These are phyloP conservation scores for Bothrops alternatus DNA, from an alignment of 2,797 vertebrate genomes.

Conservation along the genomic window DNA sequence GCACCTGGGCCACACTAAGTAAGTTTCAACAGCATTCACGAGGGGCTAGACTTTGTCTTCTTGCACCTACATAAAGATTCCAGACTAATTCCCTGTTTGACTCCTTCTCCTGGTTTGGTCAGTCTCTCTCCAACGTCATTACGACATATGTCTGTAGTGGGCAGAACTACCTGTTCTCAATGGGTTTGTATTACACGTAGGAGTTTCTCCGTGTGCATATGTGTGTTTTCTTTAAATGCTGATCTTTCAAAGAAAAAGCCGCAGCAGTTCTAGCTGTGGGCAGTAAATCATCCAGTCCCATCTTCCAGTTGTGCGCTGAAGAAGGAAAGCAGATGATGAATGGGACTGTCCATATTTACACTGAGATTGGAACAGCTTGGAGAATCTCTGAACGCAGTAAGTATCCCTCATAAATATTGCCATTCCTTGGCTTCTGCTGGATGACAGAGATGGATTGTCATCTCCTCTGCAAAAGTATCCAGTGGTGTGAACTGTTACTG, in stretches of 20 bases:
- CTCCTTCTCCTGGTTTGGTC: neutral
- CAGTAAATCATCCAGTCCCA: slow-evolving; percentile 72
- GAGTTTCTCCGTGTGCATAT: neutral
- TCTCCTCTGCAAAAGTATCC: slow-evolving; percentile 54
- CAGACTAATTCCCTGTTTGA: neutral
- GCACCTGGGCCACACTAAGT: neutral
- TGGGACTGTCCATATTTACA: slow-evolving; percentile 72
- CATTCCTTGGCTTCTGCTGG: neutral
- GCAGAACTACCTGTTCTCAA: neutral
- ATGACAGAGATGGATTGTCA: slow-evolving; percentile 72
- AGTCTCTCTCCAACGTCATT: neutral
- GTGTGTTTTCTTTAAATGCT: slow-evolving; percentile 51
- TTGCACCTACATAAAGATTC: neutral
- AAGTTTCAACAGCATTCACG: neutral
- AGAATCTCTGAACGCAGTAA: slow-evolving; percentile 59
- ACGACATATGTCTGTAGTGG: neutral
- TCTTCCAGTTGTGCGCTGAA: slow-evolving; percentile 52
- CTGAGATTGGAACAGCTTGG: slow-evolving; percentile 68
- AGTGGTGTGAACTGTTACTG: slow-evolving; percentile 40
- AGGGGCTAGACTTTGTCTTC: neutral
- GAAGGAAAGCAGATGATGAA: slow-evolving; percentile 72
- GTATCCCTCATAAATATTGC: slow-evolving; percentile 57
- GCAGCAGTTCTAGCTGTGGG: slow-evolving; percentile 62
- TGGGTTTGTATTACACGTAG: neutral
- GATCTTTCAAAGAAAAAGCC: slow-evolving; percentile 54